Evolutionary conservation across 1,140 invertebrate species (phyloP).

Genomic region (Cheumatopsyche charites): DNA sequence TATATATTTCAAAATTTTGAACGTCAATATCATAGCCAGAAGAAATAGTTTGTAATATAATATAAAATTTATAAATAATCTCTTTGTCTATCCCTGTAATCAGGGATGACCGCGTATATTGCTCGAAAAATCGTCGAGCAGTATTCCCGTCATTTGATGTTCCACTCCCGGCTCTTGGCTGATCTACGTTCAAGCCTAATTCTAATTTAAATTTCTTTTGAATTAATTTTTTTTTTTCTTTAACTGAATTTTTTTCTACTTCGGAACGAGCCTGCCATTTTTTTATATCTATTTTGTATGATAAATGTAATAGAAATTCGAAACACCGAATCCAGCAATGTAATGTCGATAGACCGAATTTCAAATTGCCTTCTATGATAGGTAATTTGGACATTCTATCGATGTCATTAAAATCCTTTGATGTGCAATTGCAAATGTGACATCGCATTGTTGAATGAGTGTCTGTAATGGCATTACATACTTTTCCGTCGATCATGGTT

Average conservation of each 20-base stretch:
- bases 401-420: no score
- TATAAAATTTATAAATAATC: no score
- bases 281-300: slow-evolving; percentile 48
- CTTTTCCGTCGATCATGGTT: no score
- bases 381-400: no score
- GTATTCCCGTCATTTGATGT: slow-evolving; percentile 48
- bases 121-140: slow-evolving; percentile 44
- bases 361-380: no score
- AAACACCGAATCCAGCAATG: slow-evolving; percentile 51
- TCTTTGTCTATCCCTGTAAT: slow-evolving; percentile 19
- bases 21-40: no score
- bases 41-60: no score
- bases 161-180: slow-evolving; percentile 43
- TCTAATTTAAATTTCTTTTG: not conserved
- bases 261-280: slow-evolving; percentile 46
- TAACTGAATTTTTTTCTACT: not conserved
- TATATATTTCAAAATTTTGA: no score
- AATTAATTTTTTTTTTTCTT: not conserved
- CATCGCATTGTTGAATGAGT: no score
- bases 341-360: slow-evolving; percentile 49
- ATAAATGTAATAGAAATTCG: slow-evolving; percentile 50
- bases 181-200: slow-evolving; percentile 40
- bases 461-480: no score
- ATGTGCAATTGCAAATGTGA: no score
- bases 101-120: not conserved